Evolutionary conservation across 2,888 invertebrate species (phyloP), one percentile per base, ranked within the genome.

Genomic region (Clivina fossor): DNA sequence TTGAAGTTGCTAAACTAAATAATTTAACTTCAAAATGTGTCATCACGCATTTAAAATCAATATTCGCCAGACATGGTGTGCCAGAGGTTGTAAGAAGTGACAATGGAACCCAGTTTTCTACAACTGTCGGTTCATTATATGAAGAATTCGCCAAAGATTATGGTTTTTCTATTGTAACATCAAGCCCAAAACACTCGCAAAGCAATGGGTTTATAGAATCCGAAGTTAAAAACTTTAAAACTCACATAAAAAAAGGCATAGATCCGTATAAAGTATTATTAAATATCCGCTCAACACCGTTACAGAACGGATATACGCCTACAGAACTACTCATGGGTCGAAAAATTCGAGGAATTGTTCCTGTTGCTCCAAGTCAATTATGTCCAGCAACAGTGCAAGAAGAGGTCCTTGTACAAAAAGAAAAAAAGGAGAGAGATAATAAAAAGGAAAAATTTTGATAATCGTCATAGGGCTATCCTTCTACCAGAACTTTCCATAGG

Each of bases 281-380:
- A 38, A 62, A 61, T 11, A 63, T 63, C 37, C 49, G 65, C 2
- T 48, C 62, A 3, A 13, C 64, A 11, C 63, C 65, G 1, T 48
- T 65, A 20, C 51, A 59, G 11, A 61, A 60, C 38, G 64, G 65
- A 8, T 63, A 58, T 43, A 63, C 61, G 18, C 65, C 67, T 13
- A 62, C 64, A 2, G 65, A 67, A 56, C 56, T 68, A 7, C 60
- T 65, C 5, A 61, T 66, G 59, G 64, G 64, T 11, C 22, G 65
- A 16, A 61, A 60, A 30, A 54, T 66, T 22, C 48, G 64, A 33
- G 60, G 62, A 44, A 44, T 58, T 4, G 35, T 66, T 1, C 63
- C 63, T 5, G 44, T 57, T 8, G 22, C 55, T 9, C 33, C 54
- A 13, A 24, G 37, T 33, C 35, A 57, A 28, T 13, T 44, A 32